Evolutionary conservation across 2,113 vertebrate species (phyloP).

Genomic region (Misgurnus anguillicaudatus): DNA sequence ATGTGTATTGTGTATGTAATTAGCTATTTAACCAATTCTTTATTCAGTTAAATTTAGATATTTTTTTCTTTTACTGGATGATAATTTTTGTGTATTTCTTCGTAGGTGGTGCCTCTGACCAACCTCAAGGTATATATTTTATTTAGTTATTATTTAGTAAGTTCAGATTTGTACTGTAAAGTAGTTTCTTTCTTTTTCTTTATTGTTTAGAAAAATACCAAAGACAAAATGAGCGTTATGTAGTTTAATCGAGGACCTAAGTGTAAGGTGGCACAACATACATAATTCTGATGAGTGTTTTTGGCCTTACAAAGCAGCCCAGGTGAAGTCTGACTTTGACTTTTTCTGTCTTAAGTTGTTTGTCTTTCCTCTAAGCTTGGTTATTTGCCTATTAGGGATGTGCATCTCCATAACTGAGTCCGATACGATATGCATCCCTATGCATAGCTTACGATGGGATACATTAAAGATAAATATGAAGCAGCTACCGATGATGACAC

Average conservation of each 20-base stretch:
- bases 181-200: too few species aligned
- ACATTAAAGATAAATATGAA: too few species aligned
- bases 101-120: conserved; percentile 54
- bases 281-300: not conserved
- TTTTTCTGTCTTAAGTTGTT: not conserved
- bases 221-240: not conserved
- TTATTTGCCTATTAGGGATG: not conserved
- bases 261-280: not conserved
- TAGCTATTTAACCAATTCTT: too few species aligned
- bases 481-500: too few species aligned
- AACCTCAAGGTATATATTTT: conserved; percentile 66
- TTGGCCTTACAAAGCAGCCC: not conserved
- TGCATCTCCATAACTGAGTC: too few species aligned
- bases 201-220: not conserved
- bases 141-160: not conserved
- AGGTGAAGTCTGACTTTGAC: not conserved
- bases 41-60: too few species aligned
- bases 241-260: not conserved
- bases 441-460: too few species aligned
- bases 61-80: not conserved
- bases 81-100: not conserved
- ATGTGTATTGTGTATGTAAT: too few species aligned
- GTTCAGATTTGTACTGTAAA: not conserved
- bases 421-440: too few species aligned
- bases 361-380: not conserved